Evolutionary conservation across 2,113 vertebrate species (phyloP).

Genomic region (Sphaerodactylus townsendi): DNA sequence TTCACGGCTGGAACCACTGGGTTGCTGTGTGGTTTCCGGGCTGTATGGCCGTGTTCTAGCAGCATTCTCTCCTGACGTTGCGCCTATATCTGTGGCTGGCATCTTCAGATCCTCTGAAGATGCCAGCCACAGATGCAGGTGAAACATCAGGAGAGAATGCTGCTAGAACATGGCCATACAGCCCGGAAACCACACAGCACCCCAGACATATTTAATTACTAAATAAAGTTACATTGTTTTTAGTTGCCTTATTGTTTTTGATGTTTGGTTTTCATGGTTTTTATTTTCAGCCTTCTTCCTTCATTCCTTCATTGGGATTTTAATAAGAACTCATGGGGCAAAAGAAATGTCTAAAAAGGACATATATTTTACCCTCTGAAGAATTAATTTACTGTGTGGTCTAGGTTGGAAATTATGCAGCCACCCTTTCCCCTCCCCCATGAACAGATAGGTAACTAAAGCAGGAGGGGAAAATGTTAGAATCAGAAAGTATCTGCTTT

Average conservation of each 20-base stretch:
- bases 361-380: neutral
- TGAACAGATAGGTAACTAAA: neutral
- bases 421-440: too few species aligned
- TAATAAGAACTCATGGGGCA: neutral
- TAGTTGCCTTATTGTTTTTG: neutral
- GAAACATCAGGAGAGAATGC: too few species aligned
- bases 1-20: too few species aligned
- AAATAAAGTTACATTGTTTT: neutral
- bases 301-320: neutral
- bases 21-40: too few species aligned
- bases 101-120: too few species aligned
- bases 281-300: neutral
- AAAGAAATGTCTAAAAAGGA: neutral
- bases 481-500: neutral
- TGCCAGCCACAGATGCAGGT: too few species aligned
- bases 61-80: too few species aligned
- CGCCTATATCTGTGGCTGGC: too few species aligned
- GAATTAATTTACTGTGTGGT: neutral
- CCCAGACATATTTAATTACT: neutral
- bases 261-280: neutral
- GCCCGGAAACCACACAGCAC: too few species aligned
- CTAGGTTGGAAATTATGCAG: too few species aligned
- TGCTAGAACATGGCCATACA: too few species aligned
- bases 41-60: too few species aligned
- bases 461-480: neutral